Conservation (phyloP, 2,888 invertebrate genomes). For the Drosophila peninsularis region DNA sequence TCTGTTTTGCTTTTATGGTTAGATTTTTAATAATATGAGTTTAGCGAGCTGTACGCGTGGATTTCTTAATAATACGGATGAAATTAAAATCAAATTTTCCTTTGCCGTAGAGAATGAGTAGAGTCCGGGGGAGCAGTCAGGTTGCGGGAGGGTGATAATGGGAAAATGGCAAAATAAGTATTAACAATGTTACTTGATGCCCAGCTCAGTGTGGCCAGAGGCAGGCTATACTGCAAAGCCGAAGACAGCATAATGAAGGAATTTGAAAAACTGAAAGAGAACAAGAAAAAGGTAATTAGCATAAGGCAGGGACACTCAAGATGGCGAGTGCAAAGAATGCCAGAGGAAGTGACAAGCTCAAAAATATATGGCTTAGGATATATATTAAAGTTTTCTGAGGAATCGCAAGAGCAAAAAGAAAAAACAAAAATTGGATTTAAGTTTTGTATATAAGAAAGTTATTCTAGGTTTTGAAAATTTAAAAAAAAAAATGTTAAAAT, state of each 20-base stretch:
- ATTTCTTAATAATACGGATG: background rate
- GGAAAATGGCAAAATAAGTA: constrained; percentile 20
- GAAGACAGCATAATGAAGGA: constrained; percentile 11
- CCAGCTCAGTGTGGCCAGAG: constrained; percentile 8
- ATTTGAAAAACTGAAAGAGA: background rate
- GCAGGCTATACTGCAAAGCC: constrained; percentile 9
- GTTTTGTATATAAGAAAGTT: no score
- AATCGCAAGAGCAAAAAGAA: no score
- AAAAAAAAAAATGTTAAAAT: no score
- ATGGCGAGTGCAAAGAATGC: background rate
- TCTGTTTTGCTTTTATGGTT: constrained; percentile 6
- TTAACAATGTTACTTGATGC: constrained; percentile 8
- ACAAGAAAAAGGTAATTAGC: constrained; percentile 13
- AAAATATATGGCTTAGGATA: background rate
- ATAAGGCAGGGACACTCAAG: background rate
- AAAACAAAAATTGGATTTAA: no score
- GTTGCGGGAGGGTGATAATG: constrained; percentile 22
- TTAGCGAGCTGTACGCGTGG: background rate
- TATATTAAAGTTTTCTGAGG: background rate
- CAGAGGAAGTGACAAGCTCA: no score
- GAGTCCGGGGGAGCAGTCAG: no score
- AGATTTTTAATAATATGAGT: constrained; percentile 43
- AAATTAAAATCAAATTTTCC: constrained; percentile 9
- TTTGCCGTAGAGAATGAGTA: background rate
- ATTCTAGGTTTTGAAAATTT: no score